Base-by-base conservation (phyloP, 2,888 invertebrate species). In the Aphidoletes aphidimyza region DNA sequence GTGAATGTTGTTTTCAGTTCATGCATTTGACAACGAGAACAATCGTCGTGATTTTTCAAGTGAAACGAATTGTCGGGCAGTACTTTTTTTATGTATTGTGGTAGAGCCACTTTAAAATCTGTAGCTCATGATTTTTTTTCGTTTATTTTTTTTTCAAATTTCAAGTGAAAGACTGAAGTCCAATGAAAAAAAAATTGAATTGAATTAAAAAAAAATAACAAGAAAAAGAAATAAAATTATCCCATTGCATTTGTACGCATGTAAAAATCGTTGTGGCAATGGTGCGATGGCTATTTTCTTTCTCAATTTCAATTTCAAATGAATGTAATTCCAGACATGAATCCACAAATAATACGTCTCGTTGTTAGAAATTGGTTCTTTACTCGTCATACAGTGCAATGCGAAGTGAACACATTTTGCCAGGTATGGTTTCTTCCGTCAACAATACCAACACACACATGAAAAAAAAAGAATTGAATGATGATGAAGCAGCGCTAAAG, bases 51-150 rank as follows among this genome's bases (percentile, higher is more conserved):
- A 69, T 69, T 69, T 69, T 69, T 34, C 69, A 69, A 69, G 69
- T 69, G 69, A 69, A 69, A 69, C 69, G 69, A 69, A 69, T 69
- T 69, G 69, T 69, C 69, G 69, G 69, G 69, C 69, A 30, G 69
- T 17, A 69, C 30, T 26, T 54, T 54, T 69, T 26, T 69, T 69
- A 30, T 30, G 26, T 69, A 30, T 69, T 69, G 69, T 30, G 69
- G 69, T 69, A 69, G 69, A 69, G 69, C 69, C n/a, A 69, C 69
- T 69, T 69, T 69, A 3, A 54, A 54, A 11, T 54, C 22, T 14
- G 69, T 30, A n/a, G 69, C n/a, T 69, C 69, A 69, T 30, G 30
- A 69, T 69, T 30, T 54, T 54, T 22, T 26, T 26, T 22, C 22
- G n/a, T 54, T 54, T 54, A 2, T 22, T 5, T 54, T 54, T 54